Evolutionary conservation across 2,888 invertebrate genomes (phyloP).

Genomic region (Dolichopus griseipennis): DNA sequence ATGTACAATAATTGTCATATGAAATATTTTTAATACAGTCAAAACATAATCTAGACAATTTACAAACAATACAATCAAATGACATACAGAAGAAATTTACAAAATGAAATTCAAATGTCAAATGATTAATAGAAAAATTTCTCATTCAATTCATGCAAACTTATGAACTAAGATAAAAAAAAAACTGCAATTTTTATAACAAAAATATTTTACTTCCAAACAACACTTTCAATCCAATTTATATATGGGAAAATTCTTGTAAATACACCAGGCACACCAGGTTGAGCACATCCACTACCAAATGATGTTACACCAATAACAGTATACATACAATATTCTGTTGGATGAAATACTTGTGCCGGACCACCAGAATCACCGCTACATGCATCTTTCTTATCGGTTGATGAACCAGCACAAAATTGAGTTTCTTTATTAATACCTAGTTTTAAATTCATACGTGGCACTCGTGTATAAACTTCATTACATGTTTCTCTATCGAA

Average conservation of each 20-base stretch:
- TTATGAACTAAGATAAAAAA: too few relatives aligned
- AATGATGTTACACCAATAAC: constrained; percentile 48
- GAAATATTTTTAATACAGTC: too few relatives aligned
- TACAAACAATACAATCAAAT: too few relatives aligned
- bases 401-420: constrained; percentile 48
- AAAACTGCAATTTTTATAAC: too few relatives aligned
- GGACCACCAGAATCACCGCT: constrained; percentile 62
- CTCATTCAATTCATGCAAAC: too few relatives aligned
- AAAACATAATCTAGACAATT: too few relatives aligned
- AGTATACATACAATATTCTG: constrained; percentile 42
- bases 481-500: constrained; percentile 40
- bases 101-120: too few relatives aligned
- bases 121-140: too few relatives aligned
- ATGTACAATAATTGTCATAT: too few relatives aligned
- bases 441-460: constrained; percentile 31
- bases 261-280: constrained; percentile 50
- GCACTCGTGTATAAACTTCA: constrained; percentile 24
- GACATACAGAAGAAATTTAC: too few relatives aligned
- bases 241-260: constrained; percentile 49
- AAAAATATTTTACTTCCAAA: constrained; percentile 45
- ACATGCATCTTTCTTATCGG: constrained; percentile 46
- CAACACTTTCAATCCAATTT: constrained; percentile 51
- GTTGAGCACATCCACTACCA: constrained; percentile 41
- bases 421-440: constrained; percentile 46
- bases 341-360: constrained; percentile 40